A percentile compares a stretch with the other conserved stretches of the same genome.
phyloP scores from a whole-genome alignment of 2,888 invertebrate genomes.

The Hermaeophaga mercurialis region DNA sequence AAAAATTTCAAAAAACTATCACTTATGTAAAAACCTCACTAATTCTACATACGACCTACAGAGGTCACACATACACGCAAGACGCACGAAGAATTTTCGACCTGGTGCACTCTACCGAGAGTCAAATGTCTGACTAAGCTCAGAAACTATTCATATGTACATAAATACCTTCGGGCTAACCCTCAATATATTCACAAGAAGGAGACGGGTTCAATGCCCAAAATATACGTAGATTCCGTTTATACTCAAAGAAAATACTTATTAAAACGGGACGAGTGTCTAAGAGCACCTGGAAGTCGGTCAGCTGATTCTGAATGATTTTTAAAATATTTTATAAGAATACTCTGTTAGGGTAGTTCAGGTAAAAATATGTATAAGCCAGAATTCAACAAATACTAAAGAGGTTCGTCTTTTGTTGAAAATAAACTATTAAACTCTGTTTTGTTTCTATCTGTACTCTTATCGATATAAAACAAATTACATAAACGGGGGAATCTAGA shows the following conservation, averaged over 20 bases:
- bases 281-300: constrained; percentile 2
- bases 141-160: constrained; percentile 41
- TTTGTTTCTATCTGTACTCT: too few species aligned
- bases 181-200: constrained; percentile 21
- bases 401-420: too few species aligned
- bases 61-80: constrained; percentile 7
- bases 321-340: background rate
- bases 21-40: too few species aligned
- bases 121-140: constrained; percentile 13
- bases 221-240: constrained; percentile 33
- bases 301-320: constrained; percentile 9
- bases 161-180: constrained; percentile 46
- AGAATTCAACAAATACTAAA: too few species aligned
- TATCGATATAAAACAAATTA: too few species aligned
- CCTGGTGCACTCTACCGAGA: constrained; percentile 1
- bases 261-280: too few species aligned
- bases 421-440: too few species aligned
- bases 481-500: too few species aligned
- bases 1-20: too few species aligned
- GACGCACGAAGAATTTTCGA: background rate
- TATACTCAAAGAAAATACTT: constrained; percentile 15
- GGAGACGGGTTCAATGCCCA: constrained; percentile 40
- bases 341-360: too few species aligned
- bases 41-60: background rate
- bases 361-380: too few species aligned